Evolutionary conservation across 2,888 invertebrate genomes (phyloP).

Genomic region (Cyclophora albipunctata): DNA sequence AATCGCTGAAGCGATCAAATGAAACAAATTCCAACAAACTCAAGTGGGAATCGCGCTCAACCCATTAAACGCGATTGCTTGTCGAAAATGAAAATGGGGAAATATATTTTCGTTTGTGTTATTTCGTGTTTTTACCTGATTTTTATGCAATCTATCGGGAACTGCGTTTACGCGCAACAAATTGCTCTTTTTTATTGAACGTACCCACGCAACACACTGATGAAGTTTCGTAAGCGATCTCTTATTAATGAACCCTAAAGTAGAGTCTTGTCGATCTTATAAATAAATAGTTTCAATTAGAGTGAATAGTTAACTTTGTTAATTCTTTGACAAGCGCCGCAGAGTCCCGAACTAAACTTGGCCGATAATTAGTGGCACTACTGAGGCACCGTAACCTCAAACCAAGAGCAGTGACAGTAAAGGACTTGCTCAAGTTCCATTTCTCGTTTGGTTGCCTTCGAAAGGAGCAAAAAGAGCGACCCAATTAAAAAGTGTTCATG

Average conservation of each 20-base stretch:
- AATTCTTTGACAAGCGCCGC: conserved; percentile 19
- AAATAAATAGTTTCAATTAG: conserved; percentile 12
- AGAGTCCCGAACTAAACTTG: conserved; percentile 14
- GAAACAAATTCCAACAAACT: conserved; percentile 64
- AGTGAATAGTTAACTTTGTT: conserved; percentile 12
- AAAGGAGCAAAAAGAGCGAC: conserved; percentile 61
- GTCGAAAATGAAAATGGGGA: conserved; percentile 69
- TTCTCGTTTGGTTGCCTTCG: conserved; percentile 52
- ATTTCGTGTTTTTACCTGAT: conserved; percentile 48
- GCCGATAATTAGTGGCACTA: neutral
- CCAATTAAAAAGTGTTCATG: conserved; percentile 74
- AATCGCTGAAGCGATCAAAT: conserved; percentile 55
- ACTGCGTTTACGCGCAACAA: conserved; percentile 57
- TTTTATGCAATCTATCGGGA: conserved; percentile 61
- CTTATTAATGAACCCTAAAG: neutral
- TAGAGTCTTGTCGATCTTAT: neutral
- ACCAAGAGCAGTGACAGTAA: conserved; percentile 8
- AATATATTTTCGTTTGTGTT: conserved; percentile 66
- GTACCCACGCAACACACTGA: conserved; percentile 12
- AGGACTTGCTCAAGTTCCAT: conserved; percentile 54
- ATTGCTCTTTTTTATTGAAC: conserved; percentile 61
- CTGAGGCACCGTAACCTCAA: neutral
- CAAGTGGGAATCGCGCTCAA: conserved; percentile 66
- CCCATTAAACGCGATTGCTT: conserved; percentile 69
- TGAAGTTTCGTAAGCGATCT: conserved; percentile 1